Evolutionary conservation across 2,113 vertebrate genomes (phyloP), one percentile per base, ranked within the genome.

Genomic region (Plotosus lineatus): DNA sequence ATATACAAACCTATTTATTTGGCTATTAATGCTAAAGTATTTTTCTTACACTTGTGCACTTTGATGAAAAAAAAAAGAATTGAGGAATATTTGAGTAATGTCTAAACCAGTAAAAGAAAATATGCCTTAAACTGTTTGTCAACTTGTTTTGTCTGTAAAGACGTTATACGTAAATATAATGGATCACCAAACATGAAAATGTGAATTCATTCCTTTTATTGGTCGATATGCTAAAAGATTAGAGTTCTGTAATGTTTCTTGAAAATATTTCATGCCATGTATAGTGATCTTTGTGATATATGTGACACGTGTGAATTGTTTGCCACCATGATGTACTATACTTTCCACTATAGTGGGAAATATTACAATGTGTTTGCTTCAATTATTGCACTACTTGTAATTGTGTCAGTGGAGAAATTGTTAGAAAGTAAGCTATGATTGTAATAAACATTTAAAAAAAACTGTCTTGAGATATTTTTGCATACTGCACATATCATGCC

Each of bases 1-100:
- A 21, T 86, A 86, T 88, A 80, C 84, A 61, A 71, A 83, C 28
- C 86, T 86, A 85, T 85, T 87, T 85, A 23, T 33, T 58, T 42
- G 33, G 73, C 73, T 81, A 33, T 56, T 44, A 82, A 78, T 83
- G 46, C 61, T 46, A 14, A 78, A 72, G 15, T 81, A 51, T 71
- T 38, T 48, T 79, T 28, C 51, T 60, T 40, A 46, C 40, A 26
- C 28, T 61, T 77, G 44, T 78, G 61, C 42, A 63, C 31, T 50
- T 78, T 48, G 46, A 21, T 61, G 10, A 76, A 76, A 33, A 19
- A 26, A n/a, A 21, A 31, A n/a, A 71, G 36, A 31, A n/a, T n/a
- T n/a, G n/a, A n/a, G n/a, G n/a, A n/a, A 61, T 61, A 23, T 60
- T 63, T 10, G 12, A 10, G 7, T 31, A 1, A 14, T 74, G 53